Evolutionary conservation across 2,797 vertebrate genomes (phyloP).

Genomic region (Uromys caudimaculatus): DNA sequence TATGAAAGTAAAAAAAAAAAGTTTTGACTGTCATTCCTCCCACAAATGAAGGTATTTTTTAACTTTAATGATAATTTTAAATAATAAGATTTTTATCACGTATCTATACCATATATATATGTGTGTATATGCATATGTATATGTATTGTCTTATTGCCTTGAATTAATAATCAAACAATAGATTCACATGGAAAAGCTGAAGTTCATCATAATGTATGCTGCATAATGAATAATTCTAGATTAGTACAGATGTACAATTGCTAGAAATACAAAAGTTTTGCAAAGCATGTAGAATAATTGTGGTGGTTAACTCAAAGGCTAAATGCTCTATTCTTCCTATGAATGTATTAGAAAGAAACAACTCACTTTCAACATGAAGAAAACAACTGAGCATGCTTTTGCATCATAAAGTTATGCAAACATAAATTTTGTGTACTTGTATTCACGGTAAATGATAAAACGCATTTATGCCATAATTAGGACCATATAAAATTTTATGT

Average conservation of each 20-base stretch:
- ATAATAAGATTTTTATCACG: not conserved
- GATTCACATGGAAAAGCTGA: not conserved
- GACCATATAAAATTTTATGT: slow-evolving; percentile 45
- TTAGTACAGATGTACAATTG: not conserved
- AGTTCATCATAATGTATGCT: not conserved
- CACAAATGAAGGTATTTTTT: not conserved
- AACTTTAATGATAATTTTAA: not conserved
- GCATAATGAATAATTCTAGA: not conserved
- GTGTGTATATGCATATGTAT: not conserved
- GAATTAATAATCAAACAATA: slow-evolving; percentile 2
- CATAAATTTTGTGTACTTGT: slow-evolving; percentile 26
- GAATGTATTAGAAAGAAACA: not conserved
- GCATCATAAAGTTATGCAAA: slow-evolving; percentile 56
- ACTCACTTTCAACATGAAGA: not conserved
- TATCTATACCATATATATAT: not conserved
- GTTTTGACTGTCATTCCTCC: not conserved
- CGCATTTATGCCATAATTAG: slow-evolving; percentile 45
- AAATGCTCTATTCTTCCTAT: not conserved
- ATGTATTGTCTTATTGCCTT: not conserved
- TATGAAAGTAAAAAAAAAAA: slow-evolving; percentile 53
- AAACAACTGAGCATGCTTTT: not conserved
- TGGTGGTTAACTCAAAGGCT: not conserved
- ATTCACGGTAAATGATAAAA: slow-evolving; percentile 56
- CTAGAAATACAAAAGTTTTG: not conserved
- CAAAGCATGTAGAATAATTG: not conserved